Evolutionary conservation across 2,113 vertebrate species (phyloP), one percentile per base, ranked within the genome.

Genomic region (Siphamia tubifer): DNA sequence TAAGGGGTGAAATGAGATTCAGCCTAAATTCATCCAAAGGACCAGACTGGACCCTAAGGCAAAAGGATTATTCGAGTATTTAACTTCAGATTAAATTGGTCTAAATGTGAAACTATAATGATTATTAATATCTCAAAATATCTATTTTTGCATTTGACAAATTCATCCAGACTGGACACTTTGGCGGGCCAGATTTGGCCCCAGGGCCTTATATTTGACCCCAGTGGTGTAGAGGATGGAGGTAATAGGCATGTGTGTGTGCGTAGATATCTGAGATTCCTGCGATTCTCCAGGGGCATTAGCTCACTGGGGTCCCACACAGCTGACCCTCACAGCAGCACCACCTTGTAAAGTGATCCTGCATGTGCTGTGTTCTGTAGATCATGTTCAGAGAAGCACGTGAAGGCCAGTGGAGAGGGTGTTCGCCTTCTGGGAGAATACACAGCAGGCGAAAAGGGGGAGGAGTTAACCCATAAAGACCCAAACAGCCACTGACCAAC

Each of bases 251-350:
- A 32, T 16, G 0, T 43, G 40, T 63, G 49, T 25, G 45, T 51
- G 38, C 5, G 23, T 8, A 40, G 36, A 83, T 81, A 27, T 52
- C 48, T 60, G 25, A 36, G 60, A 87, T 82, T 83, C 77, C 61
- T 80, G 36, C 16, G 48, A 42, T 70, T 72, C 80, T 27, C 70
- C 24, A 16, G 55, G 35, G 71, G 36, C 52, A 79, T 81, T 55
- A 69, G 71, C 71, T 79, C 61, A 81, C 19, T 34, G 23, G 31
- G 40, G 16, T 30, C 9, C 30, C 4, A 52, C 73, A 73, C 81
- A 85, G 79, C 81, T 84, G 76, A 81, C 23, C 51, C 45, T 27
- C 38, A 20, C 24, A 38, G 21, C 52, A 43, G 36, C 30, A n/a
- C 20, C 55, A 72, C 40, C 48, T 40, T 67, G 73, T 55, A 81